phyloP scores from a whole-genome alignment of 2,797 vertebrate species.

The Oceanodroma leucorhoa region DNA sequence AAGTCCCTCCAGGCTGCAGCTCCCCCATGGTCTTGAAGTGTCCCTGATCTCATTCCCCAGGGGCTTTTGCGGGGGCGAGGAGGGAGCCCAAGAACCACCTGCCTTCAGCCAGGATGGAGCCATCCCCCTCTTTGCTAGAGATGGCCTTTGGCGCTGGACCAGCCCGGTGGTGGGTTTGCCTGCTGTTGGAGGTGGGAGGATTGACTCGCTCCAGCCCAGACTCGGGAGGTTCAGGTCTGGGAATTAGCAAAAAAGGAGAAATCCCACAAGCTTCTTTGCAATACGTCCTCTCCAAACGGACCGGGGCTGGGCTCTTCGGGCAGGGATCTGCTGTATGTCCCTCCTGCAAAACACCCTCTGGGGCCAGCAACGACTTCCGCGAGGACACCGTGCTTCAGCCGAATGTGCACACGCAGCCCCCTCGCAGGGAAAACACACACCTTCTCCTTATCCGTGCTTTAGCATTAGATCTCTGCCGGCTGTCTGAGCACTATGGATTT shows the following conservation, averaged over 20 bases:
- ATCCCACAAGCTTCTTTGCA: neutral
- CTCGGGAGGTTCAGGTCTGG: neutral
- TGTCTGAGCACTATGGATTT: neutral
- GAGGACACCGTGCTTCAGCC: neutral
- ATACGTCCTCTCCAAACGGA: neutral
- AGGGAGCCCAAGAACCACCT: neutral
- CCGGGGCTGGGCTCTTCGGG: rapidly evolving
- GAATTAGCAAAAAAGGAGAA: neutral
- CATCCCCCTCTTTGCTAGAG: neutral
- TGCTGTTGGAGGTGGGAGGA: neutral
- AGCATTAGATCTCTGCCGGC: neutral
- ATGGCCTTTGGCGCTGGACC: neutral
- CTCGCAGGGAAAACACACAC: neutral
- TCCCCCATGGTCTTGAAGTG: neutral
- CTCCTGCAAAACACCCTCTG: neutral
- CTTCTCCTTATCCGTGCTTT: neutral
- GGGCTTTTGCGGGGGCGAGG: rapidly evolving
- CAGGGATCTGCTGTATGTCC: neutral
- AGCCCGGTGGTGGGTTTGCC: neutral
- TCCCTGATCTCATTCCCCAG: neutral
- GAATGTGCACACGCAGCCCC: neutral
- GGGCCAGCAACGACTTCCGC: rapidly evolving
- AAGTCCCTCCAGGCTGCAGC: neutral
- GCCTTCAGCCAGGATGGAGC: neutral
- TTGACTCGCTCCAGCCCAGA: neutral